phyloP scores from a whole-genome alignment of 23 tunicate species.

The Corella eumyota region DNA sequence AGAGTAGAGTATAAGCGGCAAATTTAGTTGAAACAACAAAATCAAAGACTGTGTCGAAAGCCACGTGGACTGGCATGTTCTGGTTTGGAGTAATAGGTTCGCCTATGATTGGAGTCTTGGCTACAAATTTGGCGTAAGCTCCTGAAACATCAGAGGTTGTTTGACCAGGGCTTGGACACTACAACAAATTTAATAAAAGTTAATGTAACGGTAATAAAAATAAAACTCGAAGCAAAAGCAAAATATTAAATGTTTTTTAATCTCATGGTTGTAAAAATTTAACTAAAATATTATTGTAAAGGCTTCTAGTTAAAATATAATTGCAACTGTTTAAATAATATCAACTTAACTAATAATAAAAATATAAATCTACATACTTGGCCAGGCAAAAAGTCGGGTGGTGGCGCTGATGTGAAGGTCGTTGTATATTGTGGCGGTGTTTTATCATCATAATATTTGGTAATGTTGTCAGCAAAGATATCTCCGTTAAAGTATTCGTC shows the following conservation, averaged over 20 bases:
- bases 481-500: slow-evolving; percentile 10
- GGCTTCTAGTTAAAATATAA: not conserved
- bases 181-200: not conserved
- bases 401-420: not conserved
- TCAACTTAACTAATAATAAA: no score
- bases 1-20: not conserved
- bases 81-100: not conserved
- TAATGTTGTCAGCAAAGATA: not conserved
- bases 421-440: not conserved
- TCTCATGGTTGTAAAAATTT: no score
- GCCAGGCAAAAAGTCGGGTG: slow-evolving; percentile 10
- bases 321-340: no score
- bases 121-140: slow-evolving; percentile 1
- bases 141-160: not conserved
- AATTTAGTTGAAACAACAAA: not conserved
- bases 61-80: not conserved
- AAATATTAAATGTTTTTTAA: not conserved
- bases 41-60: not conserved
- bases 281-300: not conserved
- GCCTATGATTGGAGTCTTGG: not conserved
- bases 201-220: not conserved
- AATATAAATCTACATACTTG: no score
- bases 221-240: no score
- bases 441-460: slow-evolving; percentile 3
- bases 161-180: slow-evolving; percentile 2